Percentiles rank a stretch among this genome's conserved stretches.
These are phyloP conservation scores for Rhogogaster chlorosoma DNA, from an alignment of 2,888 invertebrate species.

Conservation along the genomic window DNA sequence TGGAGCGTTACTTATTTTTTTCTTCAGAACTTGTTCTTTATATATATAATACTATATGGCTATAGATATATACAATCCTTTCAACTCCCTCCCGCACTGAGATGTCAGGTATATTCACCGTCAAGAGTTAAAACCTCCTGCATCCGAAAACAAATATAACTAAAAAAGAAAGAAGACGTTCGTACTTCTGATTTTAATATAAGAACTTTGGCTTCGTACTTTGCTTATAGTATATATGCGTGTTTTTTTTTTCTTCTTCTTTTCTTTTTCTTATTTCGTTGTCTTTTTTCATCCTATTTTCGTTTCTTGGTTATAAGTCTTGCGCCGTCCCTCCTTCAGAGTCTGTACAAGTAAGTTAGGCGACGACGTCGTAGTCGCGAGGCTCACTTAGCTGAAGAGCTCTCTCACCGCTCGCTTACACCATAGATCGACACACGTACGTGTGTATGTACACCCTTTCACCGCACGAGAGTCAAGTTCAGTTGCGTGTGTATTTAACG, in stretches of 20 bases:
- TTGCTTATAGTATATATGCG: neutral
- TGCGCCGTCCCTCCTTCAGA: neutral
- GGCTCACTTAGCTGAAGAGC: slow-evolving; percentile 22
- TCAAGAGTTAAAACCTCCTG: neutral
- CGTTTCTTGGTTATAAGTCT: neutral
- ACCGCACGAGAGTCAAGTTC: neutral
- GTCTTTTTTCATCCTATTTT: neutral
- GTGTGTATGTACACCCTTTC: neutral
- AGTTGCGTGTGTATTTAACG: neutral
- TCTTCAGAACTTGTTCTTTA: neutral
- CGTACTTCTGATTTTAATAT: neutral
- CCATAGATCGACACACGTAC: neutral
- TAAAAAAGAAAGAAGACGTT: neutral
- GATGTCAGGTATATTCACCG: neutral
- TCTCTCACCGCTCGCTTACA: neutral
- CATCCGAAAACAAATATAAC: neutral
- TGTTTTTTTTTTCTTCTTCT: neutral
- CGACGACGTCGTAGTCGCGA: slow-evolving; percentile 15
- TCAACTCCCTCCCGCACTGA: neutral
- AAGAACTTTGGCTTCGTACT: neutral
- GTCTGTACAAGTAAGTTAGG: slow-evolving; percentile 23
- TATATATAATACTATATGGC: neutral
- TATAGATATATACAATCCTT: neutral
- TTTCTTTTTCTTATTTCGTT: neutral
- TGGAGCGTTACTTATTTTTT: neutral